Evolutionary conservation across 92 coral and sea anemone genomes (phyloP), one percentile per base, ranked within the genome.

Genomic region (Parazoanthus darwini): DNA sequence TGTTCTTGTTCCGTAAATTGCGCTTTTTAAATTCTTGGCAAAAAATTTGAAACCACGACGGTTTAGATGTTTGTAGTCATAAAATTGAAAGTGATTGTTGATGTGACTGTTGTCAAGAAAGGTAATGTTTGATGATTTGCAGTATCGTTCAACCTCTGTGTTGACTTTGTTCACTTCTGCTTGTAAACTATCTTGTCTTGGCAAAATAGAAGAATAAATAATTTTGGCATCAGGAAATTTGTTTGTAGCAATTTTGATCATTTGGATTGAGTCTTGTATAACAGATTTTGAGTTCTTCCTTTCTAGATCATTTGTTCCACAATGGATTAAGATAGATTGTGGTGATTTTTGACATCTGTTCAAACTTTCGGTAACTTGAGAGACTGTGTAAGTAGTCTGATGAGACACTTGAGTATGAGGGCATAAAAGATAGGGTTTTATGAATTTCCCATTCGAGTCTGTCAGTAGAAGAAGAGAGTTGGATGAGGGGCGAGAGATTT

Each of bases 291-390:
- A 29, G 50, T 35, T 25, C 15, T 29, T 39, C 71, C 71, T 79
- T 59, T 79, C 86, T 23, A 88, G 66, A 58, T 88, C 90, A 48
- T 88, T 88, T 3, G 90, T 88, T 11, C 90, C 86, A 23, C 90
- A 88, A 56, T 88, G 90, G 9, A 88, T 70, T 8, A 88, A 44
- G n/a, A 88, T 46, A 9, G 90, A 59, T 88, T 65, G 73, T 38
- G 86, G 75, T 7, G 72, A 18, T 39, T 38, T 29, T 11, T n/a
- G 86, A 16, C 73, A 59, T 81, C n/a, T 81, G 2, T 63, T 73
- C 25, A 67, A 65, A 59, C 74, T 42, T 39, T 81, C 18, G 48
- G 42, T 67, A 81, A 38, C 37, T 78, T 78, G 63, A 44, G 81
- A 78, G 43, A 78, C 48, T 33, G 75, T 81, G 86, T 81, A 63